phyloP scores from a whole-genome alignment of 2,113 vertebrate genomes.

The Pseudopodoces humilis region DNA sequence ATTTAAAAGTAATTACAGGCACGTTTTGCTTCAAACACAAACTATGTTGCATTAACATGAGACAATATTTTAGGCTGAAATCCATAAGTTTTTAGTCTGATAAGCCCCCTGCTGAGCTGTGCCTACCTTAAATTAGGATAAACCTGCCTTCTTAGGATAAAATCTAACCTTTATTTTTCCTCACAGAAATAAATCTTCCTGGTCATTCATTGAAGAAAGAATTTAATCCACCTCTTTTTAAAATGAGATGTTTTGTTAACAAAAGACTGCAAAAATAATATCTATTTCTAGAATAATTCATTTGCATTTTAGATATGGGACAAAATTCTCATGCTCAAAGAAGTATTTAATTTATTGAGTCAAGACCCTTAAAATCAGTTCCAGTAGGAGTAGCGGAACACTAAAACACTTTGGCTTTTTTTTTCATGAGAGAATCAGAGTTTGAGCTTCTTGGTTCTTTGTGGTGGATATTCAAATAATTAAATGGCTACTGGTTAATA shows the following conservation, averaged over 20 bases:
- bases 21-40: constrained; percentile 28
- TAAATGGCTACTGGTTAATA: background rate
- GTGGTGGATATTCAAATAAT: background rate
- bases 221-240: background rate
- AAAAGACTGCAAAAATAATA: background rate
- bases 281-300: background rate
- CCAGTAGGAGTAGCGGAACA: background rate
- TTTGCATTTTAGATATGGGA: background rate
- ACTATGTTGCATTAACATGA: background rate
- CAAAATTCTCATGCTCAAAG: background rate
- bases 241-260: background rate
- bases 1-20: constrained; percentile 69
- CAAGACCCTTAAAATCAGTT: background rate
- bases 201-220: background rate
- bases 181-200: background rate
- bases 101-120: background rate
- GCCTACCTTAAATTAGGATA: background rate
- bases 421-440: background rate
- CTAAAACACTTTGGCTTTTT: background rate
- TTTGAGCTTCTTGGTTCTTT: background rate
- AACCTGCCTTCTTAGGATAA: background rate
- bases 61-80: background rate
- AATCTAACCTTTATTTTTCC: background rate
- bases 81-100: background rate
- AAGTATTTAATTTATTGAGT: background rate